Percentiles rank a stretch among this genome's conserved stretches.
Conservation (phyloP, 1,140 invertebrate genomes). For the Aphelinus certus region DNA sequence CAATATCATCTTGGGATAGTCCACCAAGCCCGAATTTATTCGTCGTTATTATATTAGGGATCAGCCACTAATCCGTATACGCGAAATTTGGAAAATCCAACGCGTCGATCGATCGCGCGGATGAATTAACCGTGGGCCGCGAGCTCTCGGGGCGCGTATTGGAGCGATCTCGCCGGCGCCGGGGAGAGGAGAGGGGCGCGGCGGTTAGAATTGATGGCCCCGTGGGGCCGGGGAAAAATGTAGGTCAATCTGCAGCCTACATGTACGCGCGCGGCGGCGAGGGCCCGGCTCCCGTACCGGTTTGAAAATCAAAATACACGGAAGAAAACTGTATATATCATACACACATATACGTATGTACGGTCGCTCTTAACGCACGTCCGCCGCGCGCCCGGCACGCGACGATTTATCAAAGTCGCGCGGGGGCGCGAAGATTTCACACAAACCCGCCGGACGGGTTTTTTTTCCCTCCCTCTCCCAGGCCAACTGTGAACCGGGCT, state of each 20-base stretch:
- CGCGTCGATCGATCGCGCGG: too few relatives aligned
- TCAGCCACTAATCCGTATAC: too few relatives aligned
- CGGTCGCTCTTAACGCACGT: background rate
- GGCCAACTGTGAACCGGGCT: background rate
- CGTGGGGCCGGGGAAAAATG: background rate
- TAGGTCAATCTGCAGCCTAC: constrained; percentile 25
- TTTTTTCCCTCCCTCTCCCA: constrained; percentile 14
- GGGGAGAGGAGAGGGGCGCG: too few relatives aligned
- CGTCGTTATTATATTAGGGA: too few relatives aligned
- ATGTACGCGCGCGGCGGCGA: background rate
- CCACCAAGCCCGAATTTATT: too few relatives aligned
- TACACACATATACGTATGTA: background rate
- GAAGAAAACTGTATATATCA: constrained; percentile 12
- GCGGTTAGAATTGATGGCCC: too few relatives aligned
- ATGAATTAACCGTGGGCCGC: too few relatives aligned
- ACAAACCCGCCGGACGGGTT: background rate
- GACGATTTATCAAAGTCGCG: constrained; percentile 42
- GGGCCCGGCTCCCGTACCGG: background rate
- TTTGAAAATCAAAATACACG: constrained; percentile 31
- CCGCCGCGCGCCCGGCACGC: constrained; percentile 4
- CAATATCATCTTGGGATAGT: too few relatives aligned
- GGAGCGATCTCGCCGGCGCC: too few relatives aligned
- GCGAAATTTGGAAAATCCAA: too few relatives aligned
- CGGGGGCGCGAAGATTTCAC: constrained; percentile 2
- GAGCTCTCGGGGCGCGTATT: too few relatives aligned